phyloP scores from a whole-genome alignment of 2,797 vertebrate species.

The Echeneis naucrates region DNA sequence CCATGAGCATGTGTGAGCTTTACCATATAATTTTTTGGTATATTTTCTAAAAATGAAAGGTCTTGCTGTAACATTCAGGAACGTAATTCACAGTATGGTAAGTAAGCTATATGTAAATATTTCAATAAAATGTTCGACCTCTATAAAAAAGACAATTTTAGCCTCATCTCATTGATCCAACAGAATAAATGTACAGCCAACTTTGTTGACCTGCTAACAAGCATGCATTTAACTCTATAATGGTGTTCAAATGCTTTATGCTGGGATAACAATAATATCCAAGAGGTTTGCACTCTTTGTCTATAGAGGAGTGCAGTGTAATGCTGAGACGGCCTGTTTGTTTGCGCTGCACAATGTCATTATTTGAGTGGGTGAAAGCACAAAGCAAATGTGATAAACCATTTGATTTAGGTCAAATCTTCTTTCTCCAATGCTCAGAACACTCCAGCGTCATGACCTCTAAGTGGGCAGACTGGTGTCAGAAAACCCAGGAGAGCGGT shows the following conservation, averaged over 20 bases:
- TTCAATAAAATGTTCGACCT: too few species aligned
- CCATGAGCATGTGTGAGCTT: background rate
- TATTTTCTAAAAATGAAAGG: background rate
- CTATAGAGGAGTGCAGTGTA: constrained; percentile 2
- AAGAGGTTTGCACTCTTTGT: constrained; percentile 41
- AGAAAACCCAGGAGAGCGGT: constrained; percentile 48
- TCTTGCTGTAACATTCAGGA: background rate
- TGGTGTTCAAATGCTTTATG: constrained; percentile 21
- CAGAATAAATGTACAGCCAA: constrained; percentile 2
- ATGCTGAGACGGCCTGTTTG: constrained; percentile 20
- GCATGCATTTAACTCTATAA: background rate
- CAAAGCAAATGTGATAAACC: constrained; percentile 63
- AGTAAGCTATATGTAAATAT: background rate
- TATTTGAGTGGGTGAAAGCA: constrained; percentile 61
- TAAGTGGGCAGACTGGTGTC: constrained; percentile 46
- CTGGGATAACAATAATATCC: background rate
- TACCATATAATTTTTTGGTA: background rate
- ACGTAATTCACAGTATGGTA: background rate
- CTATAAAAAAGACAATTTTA: background rate
- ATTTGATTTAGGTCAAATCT: constrained; percentile 80
- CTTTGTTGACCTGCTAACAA: constrained; percentile 16
- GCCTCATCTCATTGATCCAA: too few species aligned
- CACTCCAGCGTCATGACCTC: constrained; percentile 54
- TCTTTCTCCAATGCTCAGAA: constrained; percentile 47
- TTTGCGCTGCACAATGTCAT: constrained; percentile 56